Base-by-base conservation (phyloP, 2,113 vertebrate species). In the Phodopus roborovskii region DNA sequence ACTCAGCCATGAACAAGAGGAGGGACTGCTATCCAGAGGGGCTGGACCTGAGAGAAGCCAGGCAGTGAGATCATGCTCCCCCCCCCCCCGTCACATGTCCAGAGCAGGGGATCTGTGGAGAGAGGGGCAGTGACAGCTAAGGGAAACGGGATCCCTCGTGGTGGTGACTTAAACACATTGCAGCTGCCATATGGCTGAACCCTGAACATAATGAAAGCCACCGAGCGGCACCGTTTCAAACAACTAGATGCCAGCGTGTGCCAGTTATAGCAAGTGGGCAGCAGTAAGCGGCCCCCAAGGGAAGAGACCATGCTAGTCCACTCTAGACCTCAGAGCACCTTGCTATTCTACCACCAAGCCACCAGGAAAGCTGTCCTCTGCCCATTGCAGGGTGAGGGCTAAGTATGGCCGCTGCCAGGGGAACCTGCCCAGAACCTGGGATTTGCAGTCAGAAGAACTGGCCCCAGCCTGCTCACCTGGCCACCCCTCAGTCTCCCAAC, bases 21-120 rank as follows among this genome's bases (percentile, higher is more conserved):
- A 0, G 33, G 50, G 33, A 1, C 26, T 2, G 7, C 2, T 7
- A 1, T 4, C 0, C 0, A 2, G 56, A 13, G 1, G 16, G 39
- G 74, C 68, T 0, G 5, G 33, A 13, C 19, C 56, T 28, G 16
- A 15, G 39, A 73, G 66, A 33, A 42, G 50, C 24, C 48, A 42
- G 66, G 15, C n/a, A 33, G 26, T 36, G 4, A 60, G 68, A 22
- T n/a, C 48, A 24, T 19, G 48, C 22, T 39, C 45, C 33, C 11
- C 12, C 3, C 26, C 26, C 2, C 10, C 42, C 20, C 2, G n/a
- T 71, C 30, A 42, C 3, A 0, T 36, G 17, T 13, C 75, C 83
- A 9, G 33, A 50, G n/a, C 0, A 53, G 86, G 77, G 56, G 36
- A 2, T 28, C 56, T 2, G 2, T 10, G 5, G 58, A 22, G 66